A percentile compares a stretch with the other conserved stretches of the same genome.
These are phyloP conservation scores for Drosophila pseudoananassae DNA, from an alignment of 1,140 invertebrate genomes.

Conservation along the genomic window DNA sequence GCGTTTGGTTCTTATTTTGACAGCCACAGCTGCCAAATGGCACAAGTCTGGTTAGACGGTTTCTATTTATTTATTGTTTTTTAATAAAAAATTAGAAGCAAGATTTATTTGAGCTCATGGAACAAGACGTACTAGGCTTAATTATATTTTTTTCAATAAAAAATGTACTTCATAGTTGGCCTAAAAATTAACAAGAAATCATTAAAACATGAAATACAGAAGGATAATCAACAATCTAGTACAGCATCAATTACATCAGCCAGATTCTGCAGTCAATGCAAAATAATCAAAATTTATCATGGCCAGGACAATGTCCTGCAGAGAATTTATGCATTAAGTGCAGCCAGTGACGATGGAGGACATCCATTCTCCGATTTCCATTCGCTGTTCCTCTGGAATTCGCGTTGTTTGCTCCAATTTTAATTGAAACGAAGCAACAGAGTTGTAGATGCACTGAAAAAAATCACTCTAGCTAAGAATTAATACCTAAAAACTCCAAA, in stretches of 20 bases:
- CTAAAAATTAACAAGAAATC: not conserved
- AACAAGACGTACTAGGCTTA: not conserved
- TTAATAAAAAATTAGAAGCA: not conserved
- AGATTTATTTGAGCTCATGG: not conserved
- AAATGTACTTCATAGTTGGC: not conserved
- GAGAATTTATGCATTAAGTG: slow-evolving; percentile 81
- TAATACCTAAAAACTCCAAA: not conserved
- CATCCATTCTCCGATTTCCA: slow-evolving; percentile 42
- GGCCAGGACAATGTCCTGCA: slow-evolving; percentile 60
- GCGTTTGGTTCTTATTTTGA: slow-evolving; percentile 70
- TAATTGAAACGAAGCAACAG: slow-evolving; percentile 70
- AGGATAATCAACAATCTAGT: slow-evolving; percentile 11
- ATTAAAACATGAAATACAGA: not conserved
- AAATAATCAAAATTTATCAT: slow-evolving; percentile 66
- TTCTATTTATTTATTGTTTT: slow-evolving; percentile 12
- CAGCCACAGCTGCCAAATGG: slow-evolving; percentile 67
- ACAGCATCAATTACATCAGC: slow-evolving; percentile 35
- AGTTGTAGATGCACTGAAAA: slow-evolving; percentile 12
- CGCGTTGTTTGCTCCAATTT: slow-evolving; percentile 41
- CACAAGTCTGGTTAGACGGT: not conserved
- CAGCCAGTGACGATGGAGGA: slow-evolving; percentile 37
- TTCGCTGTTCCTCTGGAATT: slow-evolving; percentile 48
- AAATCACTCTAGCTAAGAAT: not conserved
- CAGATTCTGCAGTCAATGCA: slow-evolving; percentile 13
- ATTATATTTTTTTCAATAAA: too few species aligned